These are phyloP conservation scores for Danaus plexippus DNA, from an alignment of 1,140 invertebrate genomes.

Conservation along the genomic window DNA sequence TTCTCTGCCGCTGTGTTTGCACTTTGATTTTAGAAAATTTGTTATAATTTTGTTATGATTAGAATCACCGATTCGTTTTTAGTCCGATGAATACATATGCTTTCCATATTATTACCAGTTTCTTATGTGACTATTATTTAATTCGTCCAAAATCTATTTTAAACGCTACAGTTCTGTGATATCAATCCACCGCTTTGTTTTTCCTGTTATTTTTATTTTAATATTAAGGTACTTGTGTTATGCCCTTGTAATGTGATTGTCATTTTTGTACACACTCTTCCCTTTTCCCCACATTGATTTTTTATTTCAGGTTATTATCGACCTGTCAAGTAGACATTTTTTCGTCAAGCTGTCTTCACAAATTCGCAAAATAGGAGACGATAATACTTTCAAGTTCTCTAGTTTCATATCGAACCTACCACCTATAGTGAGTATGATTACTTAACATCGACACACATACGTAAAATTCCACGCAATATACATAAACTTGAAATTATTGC, in stretches of 20 bases:
- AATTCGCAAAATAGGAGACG: conserved; percentile 72
- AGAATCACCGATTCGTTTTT: conserved; percentile 28
- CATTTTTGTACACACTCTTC: conserved; percentile 17
- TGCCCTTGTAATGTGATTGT: conserved; percentile 23
- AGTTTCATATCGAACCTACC: conserved; percentile 71
- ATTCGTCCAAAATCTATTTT: conserved; percentile 11
- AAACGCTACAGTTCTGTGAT: conserved; percentile 8
- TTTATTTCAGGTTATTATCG: conserved; percentile 71
- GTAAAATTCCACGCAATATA: conserved; percentile 1
- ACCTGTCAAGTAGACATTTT: conserved; percentile 70
- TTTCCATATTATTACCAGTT: conserved; percentile 8
- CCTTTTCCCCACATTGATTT: conserved; percentile 61
- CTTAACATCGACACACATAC: background rate
- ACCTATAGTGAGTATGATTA: conserved; percentile 60
- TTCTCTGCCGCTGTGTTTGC: conserved; percentile 54
- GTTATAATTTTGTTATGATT: conserved; percentile 29
- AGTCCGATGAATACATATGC: conserved; percentile 10
- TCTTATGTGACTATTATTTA: conserved; percentile 11
- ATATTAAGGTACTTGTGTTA: conserved; percentile 20
- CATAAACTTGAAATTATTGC: conserved; percentile 11
- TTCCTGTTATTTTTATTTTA: conserved; percentile 20
- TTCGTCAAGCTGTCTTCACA: conserved; percentile 57
- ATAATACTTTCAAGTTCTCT: conserved; percentile 69
- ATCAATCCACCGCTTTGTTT: conserved; percentile 11
- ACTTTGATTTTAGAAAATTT: conserved; percentile 50